Base-by-base conservation (phyloP, 2,888 invertebrate species). In the Eledone cirrhosa region DNA sequence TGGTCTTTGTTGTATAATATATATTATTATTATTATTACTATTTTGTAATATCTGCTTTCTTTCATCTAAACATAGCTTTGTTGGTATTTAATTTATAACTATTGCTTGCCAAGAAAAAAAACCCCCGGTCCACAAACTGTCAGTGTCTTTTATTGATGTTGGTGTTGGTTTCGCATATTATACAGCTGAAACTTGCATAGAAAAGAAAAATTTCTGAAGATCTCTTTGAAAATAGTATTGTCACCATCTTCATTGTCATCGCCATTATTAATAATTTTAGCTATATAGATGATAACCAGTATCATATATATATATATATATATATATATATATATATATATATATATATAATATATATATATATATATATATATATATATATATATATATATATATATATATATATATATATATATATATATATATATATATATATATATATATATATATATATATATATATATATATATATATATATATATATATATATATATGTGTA, bases 131-230 rank as follows among this genome's bases (percentile, higher is more conserved):
- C 29, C 67, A 67, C 29, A 29, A 69, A 24, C 33, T 33, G 33
- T 33, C 33, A 33, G 8, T 33, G 8, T 33, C 3, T 33, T 33
- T 33, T 33, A 8, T 33, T 33, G 33, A 5, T 41, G 5, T 41
- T 41, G 2, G 5, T 11, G 41, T 41, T 41, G n/a, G 41, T 22
- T 72, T 41, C 72, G 69, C 27, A 31, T 72, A 7, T 13, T 41
- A 33, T 72, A 72, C n/a, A 31, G 72, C 22, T 22, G 72, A 72
- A 72, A 72, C 29, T 72, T 72, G 72, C 72, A 72, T 72, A 72
- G 72, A 41, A 72, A 72, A 31, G 27, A 27, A 72, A n/a, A 31
- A 13, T n/a, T 5, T 65, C 33, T 8, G n/a, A 41, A n/a, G 0
- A n/a, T 72, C 41, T 33, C n/a, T 41, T 5, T 8, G 5, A 0